Conservation (phyloP, 2,888 invertebrate genomes). For the Zaprionus lineosus region DNA sequence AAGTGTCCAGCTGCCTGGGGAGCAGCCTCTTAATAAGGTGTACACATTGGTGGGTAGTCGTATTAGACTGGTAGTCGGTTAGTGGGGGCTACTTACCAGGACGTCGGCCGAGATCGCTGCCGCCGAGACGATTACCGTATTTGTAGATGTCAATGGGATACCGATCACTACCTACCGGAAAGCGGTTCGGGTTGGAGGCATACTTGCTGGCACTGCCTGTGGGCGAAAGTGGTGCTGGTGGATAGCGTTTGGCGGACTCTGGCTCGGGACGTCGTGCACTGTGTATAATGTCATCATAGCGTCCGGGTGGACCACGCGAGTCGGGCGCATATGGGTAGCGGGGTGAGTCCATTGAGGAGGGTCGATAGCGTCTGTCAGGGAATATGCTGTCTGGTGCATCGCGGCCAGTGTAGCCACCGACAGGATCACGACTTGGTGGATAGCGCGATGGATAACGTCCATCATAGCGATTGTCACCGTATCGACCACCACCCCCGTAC, state of each 20-base stretch:
- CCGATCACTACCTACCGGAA: conserved; percentile 84
- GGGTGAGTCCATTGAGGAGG: conserved; percentile 81
- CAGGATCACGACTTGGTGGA: conserved; percentile 74
- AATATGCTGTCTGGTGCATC: conserved; percentile 82
- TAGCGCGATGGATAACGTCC: conserved; percentile 72
- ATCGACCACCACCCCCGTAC: conserved; percentile 70
- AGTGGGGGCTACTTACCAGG: conserved; percentile 77
- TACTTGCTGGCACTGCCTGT: conserved; percentile 84
- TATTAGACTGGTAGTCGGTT: conserved; percentile 63
- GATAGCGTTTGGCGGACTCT: conserved; percentile 84
- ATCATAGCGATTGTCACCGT: conserved; percentile 79
- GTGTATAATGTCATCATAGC: conserved; percentile 80
- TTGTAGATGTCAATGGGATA: conserved; percentile 83
- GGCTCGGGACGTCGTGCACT: conserved; percentile 81
- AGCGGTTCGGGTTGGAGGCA: conserved; percentile 84
- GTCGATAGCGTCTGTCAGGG: conserved; percentile 82
- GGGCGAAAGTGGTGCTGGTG: conserved; percentile 83
- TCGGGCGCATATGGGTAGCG: conserved; percentile 80
- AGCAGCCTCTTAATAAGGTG: conserved; percentile 8
- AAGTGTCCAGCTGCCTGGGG: conserved; percentile 6
- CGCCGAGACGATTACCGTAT: conserved; percentile 84
- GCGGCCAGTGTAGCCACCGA: conserved; percentile 78
- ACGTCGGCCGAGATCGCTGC: conserved; percentile 82
- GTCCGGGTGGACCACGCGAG: conserved; percentile 63
- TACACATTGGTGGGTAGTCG: conserved; percentile 21